Evolutionary conservation across 1,140 invertebrate genomes (phyloP).

Genomic region (Matsumurasca onukii): DNA sequence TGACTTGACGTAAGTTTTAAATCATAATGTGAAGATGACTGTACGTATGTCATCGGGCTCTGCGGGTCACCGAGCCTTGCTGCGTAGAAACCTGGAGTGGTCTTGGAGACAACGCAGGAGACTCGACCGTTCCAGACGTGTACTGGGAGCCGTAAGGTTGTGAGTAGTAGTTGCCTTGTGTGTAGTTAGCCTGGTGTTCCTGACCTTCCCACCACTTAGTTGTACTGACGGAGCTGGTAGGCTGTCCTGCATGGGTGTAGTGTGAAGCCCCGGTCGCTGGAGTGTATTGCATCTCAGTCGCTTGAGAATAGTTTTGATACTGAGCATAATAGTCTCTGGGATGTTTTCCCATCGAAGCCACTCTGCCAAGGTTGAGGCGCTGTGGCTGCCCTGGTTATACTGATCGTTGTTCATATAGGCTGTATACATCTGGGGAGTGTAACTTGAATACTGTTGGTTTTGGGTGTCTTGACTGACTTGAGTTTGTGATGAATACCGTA

Average conservation of each 20-base stretch:
- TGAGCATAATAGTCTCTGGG: slow-evolving; percentile 24
- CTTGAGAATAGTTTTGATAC: slow-evolving; percentile 28
- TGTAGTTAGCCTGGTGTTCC: slow-evolving; percentile 30
- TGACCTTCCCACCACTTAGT: slow-evolving; percentile 28
- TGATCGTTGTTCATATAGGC: background rate
- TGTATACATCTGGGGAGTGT: slow-evolving; percentile 39
- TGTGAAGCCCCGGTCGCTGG: slow-evolving; percentile 38
- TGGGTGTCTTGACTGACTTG: background rate
- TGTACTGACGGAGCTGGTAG: slow-evolving; percentile 35
- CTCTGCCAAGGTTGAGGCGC: background rate
- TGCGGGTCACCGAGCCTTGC: slow-evolving; percentile 32
- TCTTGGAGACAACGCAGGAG: background rate
- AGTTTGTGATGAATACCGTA: background rate
- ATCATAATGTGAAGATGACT: slow-evolving; percentile 35
- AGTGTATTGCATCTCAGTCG: slow-evolving; percentile 37
- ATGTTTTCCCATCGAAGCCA: background rate
- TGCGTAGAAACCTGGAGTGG: background rate
- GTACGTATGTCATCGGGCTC: slow-evolving; percentile 40
- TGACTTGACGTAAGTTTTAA: slow-evolving; percentile 27
- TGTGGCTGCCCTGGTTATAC: background rate
- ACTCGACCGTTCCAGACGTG: slow-evolving; percentile 9
- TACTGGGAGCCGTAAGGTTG: slow-evolving; percentile 37
- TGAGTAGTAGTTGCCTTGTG: slow-evolving; percentile 38
- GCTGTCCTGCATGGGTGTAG: slow-evolving; percentile 40
- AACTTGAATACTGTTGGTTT: slow-evolving; percentile 34